phyloP scores from a whole-genome alignment of 1,140 invertebrate species.

The Caenorhabditis inopinata region DNA sequence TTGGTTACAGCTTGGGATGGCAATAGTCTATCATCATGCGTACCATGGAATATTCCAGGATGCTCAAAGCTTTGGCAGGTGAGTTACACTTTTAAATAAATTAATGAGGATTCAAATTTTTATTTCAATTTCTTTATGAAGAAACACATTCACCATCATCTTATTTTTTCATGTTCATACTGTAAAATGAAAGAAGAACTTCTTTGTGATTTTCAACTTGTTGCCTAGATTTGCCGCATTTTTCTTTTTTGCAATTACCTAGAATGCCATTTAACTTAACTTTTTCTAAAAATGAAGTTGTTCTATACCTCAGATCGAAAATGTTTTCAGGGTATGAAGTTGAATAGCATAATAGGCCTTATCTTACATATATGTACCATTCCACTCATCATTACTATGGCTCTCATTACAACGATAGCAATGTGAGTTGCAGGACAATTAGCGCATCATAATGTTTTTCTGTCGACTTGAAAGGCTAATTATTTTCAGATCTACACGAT shows the following conservation, averaged over 20 bases:
- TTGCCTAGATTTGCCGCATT: too few relatives aligned
- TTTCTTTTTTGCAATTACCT: too few relatives aligned
- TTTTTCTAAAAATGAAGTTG: too few relatives aligned
- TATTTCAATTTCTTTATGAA: too few relatives aligned
- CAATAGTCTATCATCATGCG: background rate
- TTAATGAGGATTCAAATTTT: too few relatives aligned
- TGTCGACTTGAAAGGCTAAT: background rate
- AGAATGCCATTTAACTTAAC: too few relatives aligned
- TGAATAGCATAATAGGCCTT: too few relatives aligned
- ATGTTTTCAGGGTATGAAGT: too few relatives aligned
- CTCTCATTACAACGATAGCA: background rate
- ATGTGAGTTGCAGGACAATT: background rate
- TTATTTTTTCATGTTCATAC: too few relatives aligned
- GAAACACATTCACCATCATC: too few relatives aligned
- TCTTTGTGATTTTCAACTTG: too few relatives aligned
- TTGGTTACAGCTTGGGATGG: background rate
- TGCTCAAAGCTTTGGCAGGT: background rate
- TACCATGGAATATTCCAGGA: background rate
- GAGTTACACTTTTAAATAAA: background rate
- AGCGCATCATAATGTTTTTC: background rate
- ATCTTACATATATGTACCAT: background rate
- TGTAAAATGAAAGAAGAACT: too few relatives aligned
- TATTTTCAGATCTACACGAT: background rate
- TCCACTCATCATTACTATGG: background rate
- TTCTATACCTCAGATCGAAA: background rate